Conservation (phyloP, 2,113 vertebrate species). For the Irena cyanogastra region DNA sequence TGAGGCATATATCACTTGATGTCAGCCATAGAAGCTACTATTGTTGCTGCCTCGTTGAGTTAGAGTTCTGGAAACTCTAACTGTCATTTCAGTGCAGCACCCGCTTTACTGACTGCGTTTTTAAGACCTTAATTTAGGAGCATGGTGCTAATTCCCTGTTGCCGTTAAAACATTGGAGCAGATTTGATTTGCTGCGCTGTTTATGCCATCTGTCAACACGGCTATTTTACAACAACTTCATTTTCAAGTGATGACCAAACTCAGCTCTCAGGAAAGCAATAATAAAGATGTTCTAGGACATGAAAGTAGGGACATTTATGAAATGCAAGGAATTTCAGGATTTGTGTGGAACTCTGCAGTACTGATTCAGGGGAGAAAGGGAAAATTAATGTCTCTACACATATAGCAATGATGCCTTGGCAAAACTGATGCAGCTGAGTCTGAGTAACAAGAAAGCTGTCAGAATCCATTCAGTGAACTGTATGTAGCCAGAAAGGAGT, state of each 20-base stretch:
- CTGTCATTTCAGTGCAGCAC: neutral
- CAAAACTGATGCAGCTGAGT: neutral
- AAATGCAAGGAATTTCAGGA: neutral
- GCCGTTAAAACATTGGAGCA: neutral
- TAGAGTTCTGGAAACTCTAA: conserved; percentile 14
- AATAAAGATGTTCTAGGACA: conserved; percentile 20
- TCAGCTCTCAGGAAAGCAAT: neutral
- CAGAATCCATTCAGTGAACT: neutral
- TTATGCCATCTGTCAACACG: conserved; percentile 55
- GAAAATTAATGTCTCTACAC: neutral
- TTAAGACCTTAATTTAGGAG: conserved; percentile 11
- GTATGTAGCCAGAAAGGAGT: neutral
- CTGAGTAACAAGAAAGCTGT: neutral
- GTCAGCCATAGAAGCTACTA: neutral
- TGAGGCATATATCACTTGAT: neutral
- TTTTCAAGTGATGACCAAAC: conserved; percentile 9
- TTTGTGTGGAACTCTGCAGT: neutral
- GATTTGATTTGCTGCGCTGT: conserved; percentile 37
- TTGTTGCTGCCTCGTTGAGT: neutral
- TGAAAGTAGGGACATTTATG: neutral
- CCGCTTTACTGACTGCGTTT: neutral
- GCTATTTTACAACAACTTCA: conserved; percentile 30
- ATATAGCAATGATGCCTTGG: neutral
- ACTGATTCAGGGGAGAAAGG: neutral
- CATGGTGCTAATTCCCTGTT: conserved; percentile 26